These are phyloP conservation scores for Toxotes lorentzi DNA, from an alignment of 2,797 vertebrate genomes.

Conservation along the genomic window DNA sequence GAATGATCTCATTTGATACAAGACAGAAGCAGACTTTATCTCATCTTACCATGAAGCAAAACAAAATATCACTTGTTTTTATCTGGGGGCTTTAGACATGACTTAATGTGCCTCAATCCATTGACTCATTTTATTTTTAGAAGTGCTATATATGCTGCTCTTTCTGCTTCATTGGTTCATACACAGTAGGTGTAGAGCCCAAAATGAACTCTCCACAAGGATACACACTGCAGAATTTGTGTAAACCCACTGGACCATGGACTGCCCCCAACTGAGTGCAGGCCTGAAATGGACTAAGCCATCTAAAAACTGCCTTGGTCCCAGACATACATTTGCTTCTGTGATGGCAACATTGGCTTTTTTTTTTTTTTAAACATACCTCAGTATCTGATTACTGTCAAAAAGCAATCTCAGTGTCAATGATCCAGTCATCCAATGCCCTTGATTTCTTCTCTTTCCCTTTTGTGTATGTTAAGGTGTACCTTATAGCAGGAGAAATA, in stretches of 20 bases:
- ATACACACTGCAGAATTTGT: slow-evolving; percentile 43
- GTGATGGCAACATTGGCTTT: slow-evolving; percentile 7
- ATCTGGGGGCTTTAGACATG: slow-evolving; percentile 29
- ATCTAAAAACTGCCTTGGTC: slow-evolving; percentile 35
- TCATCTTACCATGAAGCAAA: slow-evolving; percentile 41
- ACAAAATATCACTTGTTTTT: slow-evolving; percentile 42
- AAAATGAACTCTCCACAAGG: slow-evolving; percentile 50
- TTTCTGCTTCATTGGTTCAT: slow-evolving; percentile 55
- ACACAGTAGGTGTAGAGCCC: slow-evolving; percentile 44
- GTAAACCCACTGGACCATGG: slow-evolving; percentile 49
- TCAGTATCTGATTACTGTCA: slow-evolving; percentile 7
- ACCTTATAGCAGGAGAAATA: slow-evolving; percentile 47
- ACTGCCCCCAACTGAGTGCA: slow-evolving; percentile 30
- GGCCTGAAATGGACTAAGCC: slow-evolving; percentile 29
- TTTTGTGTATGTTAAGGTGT: slow-evolving; percentile 33
- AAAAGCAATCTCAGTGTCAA: slow-evolving; percentile 13
- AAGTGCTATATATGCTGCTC: slow-evolving; percentile 52
- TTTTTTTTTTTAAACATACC: neutral
- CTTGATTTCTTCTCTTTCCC: slow-evolving; percentile 50
- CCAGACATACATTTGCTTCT: neutral
- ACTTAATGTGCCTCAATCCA: slow-evolving; percentile 41
- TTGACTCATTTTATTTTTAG: slow-evolving; percentile 62
- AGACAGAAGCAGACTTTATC: slow-evolving; percentile 20
- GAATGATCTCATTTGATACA: slow-evolving; percentile 19
- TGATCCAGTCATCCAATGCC: slow-evolving; percentile 39